A percentile compares a stretch with the other conserved stretches of the same genome.
Evolutionary conservation across 2,888 invertebrate genomes (phyloP).

Genomic region (Polymixis lichenea): DNA sequence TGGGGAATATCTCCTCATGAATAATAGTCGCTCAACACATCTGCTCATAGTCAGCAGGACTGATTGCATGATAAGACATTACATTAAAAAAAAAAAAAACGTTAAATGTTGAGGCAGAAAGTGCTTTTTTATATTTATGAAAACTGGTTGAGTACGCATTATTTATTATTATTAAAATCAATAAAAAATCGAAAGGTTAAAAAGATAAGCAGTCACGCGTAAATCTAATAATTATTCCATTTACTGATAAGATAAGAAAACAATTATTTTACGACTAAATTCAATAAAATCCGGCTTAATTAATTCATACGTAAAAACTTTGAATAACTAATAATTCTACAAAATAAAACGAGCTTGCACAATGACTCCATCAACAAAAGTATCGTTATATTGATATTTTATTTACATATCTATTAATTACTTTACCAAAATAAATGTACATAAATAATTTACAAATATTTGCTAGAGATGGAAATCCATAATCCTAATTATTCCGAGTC

Average conservation of each 20-base stretch:
- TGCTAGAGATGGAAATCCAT: too few species aligned
- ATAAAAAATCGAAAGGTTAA: slow-evolving; percentile 34
- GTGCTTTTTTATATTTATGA: neutral
- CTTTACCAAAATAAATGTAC: too few species aligned
- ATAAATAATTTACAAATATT: too few species aligned
- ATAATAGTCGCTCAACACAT: too few species aligned
- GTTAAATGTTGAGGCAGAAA: neutral
- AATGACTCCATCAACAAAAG: neutral
- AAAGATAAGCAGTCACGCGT: slow-evolving; percentile 28
- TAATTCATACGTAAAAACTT: neutral
- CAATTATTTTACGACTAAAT: slow-evolving; percentile 13
- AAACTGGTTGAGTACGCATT: neutral
- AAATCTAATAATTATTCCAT: slow-evolving; percentile 39
- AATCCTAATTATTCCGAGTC: too few species aligned
- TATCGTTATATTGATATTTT: neutral
- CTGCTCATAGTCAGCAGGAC: too few species aligned
- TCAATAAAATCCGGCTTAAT: slow-evolving; percentile 7
- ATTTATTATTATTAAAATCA: neutral
- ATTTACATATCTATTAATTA: too few species aligned
- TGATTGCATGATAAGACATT: too few species aligned
- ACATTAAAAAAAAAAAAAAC: too few species aligned
- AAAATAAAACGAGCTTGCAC: neutral
- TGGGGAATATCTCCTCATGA: too few species aligned
- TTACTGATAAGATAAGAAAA: slow-evolving; percentile 29
- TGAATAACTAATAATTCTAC: slow-evolving; percentile 26